phyloP scores from a whole-genome alignment of 2,113 vertebrate genomes.

The Cyanoramphus novaezelandiae region DNA sequence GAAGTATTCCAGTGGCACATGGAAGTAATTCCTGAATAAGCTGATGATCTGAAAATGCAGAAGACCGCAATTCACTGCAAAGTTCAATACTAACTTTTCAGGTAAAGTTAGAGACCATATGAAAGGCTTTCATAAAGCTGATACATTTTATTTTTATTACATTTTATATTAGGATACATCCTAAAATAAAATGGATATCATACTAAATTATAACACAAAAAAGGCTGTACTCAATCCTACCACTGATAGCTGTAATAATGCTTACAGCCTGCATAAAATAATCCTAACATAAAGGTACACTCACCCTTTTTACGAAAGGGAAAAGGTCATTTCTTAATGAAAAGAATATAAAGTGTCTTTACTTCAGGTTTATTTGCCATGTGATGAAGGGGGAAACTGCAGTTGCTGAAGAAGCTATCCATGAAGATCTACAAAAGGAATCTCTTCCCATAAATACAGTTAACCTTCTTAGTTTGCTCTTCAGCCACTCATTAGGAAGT shows the following conservation, averaged over 20 bases:
- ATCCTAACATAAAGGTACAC: neutral
- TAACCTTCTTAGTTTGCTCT: neutral
- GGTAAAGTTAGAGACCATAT: neutral
- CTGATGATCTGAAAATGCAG: neutral
- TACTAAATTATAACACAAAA: neutral
- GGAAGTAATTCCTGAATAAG: neutral
- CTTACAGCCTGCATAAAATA: neutral
- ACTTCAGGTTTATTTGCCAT: neutral
- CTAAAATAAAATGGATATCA: neutral
- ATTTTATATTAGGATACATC: neutral
- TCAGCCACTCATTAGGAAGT: neutral
- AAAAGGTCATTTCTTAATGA: neutral
- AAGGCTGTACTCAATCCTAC: neutral
- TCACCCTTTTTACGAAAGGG: neutral
- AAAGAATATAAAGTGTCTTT: neutral
- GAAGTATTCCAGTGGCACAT: neutral
- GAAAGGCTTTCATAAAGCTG: neutral
- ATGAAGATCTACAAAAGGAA: neutral
- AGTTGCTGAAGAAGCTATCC: neutral
- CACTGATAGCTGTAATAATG: neutral
- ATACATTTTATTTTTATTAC: neutral
- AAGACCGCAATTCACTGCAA: neutral
- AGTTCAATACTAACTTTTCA: neutral
- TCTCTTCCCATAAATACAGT: neutral
- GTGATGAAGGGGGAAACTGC: neutral